Evolutionary conservation across 2,797 vertebrate species (phyloP).

Genomic region (Borostomias antarcticus): DNA sequence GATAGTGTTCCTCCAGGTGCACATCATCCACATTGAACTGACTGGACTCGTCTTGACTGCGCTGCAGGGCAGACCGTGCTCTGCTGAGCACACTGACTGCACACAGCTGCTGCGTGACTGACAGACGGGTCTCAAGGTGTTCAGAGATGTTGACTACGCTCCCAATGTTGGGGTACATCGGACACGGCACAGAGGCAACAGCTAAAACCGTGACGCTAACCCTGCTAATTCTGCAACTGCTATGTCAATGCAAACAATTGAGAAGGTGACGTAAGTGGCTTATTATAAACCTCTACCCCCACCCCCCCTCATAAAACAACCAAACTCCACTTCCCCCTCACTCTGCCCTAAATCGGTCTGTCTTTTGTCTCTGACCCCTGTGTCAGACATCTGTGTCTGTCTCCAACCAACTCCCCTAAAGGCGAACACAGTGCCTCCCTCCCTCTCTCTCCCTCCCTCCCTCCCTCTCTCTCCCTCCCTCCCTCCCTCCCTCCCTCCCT

Average conservation of each 20-base stretch:
- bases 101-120: slow-evolving; percentile 2
- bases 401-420: slow-evolving; percentile 62
- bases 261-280: too few relatives aligned
- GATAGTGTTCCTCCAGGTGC: slow-evolving; percentile 49
- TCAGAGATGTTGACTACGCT: too few relatives aligned
- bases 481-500: slow-evolving; percentile 16
- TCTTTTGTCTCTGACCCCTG: slow-evolving; percentile 2
- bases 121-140: neutral
- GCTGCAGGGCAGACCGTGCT: slow-evolving; percentile 7
- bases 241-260: too few relatives aligned
- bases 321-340: slow-evolving; percentile 12
- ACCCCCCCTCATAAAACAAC: neutral
- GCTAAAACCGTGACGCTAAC: too few relatives aligned
- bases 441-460: slow-evolving; percentile 29
- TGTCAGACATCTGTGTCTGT: too few relatives aligned
- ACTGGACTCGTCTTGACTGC: slow-evolving; percentile 23
- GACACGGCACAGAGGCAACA: too few relatives aligned
- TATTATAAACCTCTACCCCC: too few relatives aligned
- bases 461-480: slow-evolving; percentile 30
- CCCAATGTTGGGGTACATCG: too few relatives aligned
- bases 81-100: too few relatives aligned
- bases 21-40: slow-evolving; percentile 31
- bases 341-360: slow-evolving; percentile 17
- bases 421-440: slow-evolving; percentile 33
- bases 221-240: too few relatives aligned